A percentile compares a stretch with the other conserved stretches of the same genome.
Evolutionary conservation across 2,888 invertebrate genomes (phyloP).

Genomic region (Axea sp.): DNA sequence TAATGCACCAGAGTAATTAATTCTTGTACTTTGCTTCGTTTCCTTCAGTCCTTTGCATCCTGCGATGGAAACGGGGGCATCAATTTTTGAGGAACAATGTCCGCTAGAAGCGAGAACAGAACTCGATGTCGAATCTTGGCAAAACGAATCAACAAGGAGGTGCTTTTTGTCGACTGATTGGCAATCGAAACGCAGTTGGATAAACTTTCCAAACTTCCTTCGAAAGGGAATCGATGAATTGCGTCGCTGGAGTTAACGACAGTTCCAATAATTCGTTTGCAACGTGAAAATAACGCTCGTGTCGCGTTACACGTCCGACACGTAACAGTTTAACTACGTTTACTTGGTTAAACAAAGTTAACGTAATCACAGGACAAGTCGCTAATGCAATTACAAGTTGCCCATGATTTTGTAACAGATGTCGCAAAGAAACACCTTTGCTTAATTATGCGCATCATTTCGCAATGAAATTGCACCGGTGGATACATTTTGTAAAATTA

Average conservation of each 20-base stretch:
- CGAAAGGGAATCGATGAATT: not conserved
- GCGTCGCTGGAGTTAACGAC: not conserved
- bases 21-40: conserved; percentile 5
- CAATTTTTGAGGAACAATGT: too few species aligned
- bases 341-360: conserved; percentile 16
- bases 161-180: conserved; percentile 7
- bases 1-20: conserved; percentile 9
- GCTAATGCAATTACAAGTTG: conserved; percentile 20
- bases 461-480: too few species aligned
- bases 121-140: not conserved
- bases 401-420: too few species aligned
- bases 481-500: too few species aligned
- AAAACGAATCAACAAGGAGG: not conserved
- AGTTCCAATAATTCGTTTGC: conserved; percentile 7
- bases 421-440: too few species aligned
- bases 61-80: conserved; percentile 1
- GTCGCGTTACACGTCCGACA: conserved; percentile 1
- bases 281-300: conserved; percentile 1
- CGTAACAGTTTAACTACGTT: conserved; percentile 13
- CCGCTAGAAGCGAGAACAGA: too few species aligned
- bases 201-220: not conserved
- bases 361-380: conserved; percentile 12
- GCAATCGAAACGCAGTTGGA: not conserved
- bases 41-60: not conserved
- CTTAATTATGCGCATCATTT: too few species aligned